Percentiles rank a stretch among this genome's conserved stretches.
These are phyloP conservation scores for Nycteola revayana DNA, from an alignment of 2,888 invertebrate species.

Conservation along the genomic window DNA sequence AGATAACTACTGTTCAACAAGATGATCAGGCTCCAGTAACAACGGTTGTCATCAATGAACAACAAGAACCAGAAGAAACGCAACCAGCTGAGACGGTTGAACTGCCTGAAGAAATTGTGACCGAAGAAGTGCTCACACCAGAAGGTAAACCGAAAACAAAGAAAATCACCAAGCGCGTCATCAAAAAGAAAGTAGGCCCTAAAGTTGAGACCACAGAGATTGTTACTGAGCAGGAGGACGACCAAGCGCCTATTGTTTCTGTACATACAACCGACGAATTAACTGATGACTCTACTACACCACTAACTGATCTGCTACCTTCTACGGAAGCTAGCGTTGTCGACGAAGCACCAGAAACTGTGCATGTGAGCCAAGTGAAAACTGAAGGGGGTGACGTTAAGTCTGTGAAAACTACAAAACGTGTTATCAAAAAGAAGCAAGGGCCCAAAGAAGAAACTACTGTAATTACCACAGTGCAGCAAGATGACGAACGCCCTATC, in stretches of 20 bases:
- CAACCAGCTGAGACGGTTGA: slow-evolving; percentile 6
- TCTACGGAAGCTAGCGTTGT: neutral
- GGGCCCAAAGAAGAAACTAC: slow-evolving; percentile 44
- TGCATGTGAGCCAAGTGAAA: slow-evolving; percentile 5
- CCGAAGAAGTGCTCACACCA: slow-evolving; percentile 1
- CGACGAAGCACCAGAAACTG: slow-evolving; percentile 6
- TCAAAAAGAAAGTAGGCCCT: slow-evolving; percentile 43
- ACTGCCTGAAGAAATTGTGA: slow-evolving; percentile 6
- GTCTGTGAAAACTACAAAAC: slow-evolving; percentile 11
- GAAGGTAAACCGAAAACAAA: slow-evolving; percentile 34
- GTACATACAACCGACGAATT: slow-evolving; percentile 7
- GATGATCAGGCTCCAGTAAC: slow-evolving; percentile 7
- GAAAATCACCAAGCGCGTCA: slow-evolving; percentile 11
- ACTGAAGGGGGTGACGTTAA: slow-evolving; percentile 5
- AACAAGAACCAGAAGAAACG: neutral
- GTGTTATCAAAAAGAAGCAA: slow-evolving; percentile 55
- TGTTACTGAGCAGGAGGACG: slow-evolving; percentile 10
- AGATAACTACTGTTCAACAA: slow-evolving; percentile 35
- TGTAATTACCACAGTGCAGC: slow-evolving; percentile 45
- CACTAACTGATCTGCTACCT: neutral
- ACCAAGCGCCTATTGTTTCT: slow-evolving; percentile 2
- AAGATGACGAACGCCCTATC: slow-evolving; percentile 43
- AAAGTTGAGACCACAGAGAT: slow-evolving; percentile 19
- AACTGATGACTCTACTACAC: slow-evolving; percentile 4
- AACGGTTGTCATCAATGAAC: slow-evolving; percentile 4